phyloP scores from a whole-genome alignment of 2,888 invertebrate genomes.

The Pristionchus japonicus region DNA sequence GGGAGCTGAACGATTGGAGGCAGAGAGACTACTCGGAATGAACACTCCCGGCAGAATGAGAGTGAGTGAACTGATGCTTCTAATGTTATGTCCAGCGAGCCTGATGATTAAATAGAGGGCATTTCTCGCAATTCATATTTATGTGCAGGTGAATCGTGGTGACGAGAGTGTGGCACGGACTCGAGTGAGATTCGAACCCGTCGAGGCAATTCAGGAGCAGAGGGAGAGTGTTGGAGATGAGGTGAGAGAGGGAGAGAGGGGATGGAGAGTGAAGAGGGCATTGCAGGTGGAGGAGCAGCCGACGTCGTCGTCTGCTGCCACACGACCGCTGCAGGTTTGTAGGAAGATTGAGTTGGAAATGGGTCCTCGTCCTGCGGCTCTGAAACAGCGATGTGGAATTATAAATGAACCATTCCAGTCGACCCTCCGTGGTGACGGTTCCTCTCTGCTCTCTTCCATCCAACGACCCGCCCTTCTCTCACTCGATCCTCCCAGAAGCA shows the following conservation, averaged over 20 bases:
- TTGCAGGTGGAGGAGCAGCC: neutral
- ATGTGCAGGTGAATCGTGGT: neutral
- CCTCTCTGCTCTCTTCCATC: neutral
- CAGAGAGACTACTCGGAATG: neutral
- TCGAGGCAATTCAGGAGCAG: slow-evolving; percentile 20
- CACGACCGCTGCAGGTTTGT: no score
- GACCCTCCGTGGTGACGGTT: neutral
- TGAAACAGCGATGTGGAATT: no score
- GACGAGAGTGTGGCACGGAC: neutral
- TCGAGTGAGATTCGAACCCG: slow-evolving; percentile 5
- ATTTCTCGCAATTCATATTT: no score
- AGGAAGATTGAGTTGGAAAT: neutral
- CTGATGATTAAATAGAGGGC: no score
- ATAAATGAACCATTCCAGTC: no score
- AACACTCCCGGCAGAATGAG: neutral
- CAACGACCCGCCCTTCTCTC: neutral
- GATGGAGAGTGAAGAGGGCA: neutral
- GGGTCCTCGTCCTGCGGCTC: no score
- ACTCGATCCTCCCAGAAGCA: neutral
- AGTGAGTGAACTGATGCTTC: neutral
- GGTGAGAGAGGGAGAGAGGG: neutral
- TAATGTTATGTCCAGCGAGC: no score
- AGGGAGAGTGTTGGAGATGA: slow-evolving; percentile 41
- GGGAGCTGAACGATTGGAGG: neutral
- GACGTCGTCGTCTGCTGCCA: neutral